Evolutionary conservation across 2,888 invertebrate genomes (phyloP).

Genomic region (Euzetes globulus): DNA sequence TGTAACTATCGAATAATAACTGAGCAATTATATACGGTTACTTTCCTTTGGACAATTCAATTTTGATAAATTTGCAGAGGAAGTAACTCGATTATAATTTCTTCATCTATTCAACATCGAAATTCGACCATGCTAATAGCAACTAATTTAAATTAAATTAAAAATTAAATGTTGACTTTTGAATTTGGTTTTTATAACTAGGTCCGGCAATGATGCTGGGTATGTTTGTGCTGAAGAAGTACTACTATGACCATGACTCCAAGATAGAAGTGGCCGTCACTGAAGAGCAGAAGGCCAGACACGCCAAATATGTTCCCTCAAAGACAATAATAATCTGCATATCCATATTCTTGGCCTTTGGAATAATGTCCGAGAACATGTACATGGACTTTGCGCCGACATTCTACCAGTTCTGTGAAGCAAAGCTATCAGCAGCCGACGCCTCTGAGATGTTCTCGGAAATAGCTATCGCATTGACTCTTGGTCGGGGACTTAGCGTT

Average conservation of each 20-base stretch:
- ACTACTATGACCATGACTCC: not conserved
- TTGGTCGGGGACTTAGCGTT: conserved; percentile 6
- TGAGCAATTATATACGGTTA: too few species aligned
- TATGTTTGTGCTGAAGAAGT: not conserved
- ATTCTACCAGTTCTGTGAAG: not conserved
- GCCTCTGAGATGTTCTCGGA: not conserved
- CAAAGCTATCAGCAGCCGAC: not conserved
- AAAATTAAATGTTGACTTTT: not conserved
- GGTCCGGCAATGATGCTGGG: not conserved
- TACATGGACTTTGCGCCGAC: conserved; percentile 15
- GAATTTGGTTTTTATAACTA: not conserved
- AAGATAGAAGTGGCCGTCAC: not conserved
- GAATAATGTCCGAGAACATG: conserved; percentile 17
- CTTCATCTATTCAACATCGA: too few species aligned
- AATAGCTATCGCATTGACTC: not conserved
- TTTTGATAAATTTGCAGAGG: too few species aligned
- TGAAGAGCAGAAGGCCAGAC: not conserved
- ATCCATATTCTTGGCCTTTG: not conserved
- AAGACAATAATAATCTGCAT: not conserved
- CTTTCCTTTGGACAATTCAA: too few species aligned
- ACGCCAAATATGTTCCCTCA: not conserved
- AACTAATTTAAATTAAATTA: not conserved
- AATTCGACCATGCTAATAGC: too few species aligned
- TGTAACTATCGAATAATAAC: not conserved
- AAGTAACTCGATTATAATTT: too few species aligned